Percentiles rank a stretch among this genome's conserved stretches.
These are phyloP conservation scores for Aviceda subcristata DNA, from an alignment of 2,113 vertebrate genomes.

Conservation along the genomic window DNA sequence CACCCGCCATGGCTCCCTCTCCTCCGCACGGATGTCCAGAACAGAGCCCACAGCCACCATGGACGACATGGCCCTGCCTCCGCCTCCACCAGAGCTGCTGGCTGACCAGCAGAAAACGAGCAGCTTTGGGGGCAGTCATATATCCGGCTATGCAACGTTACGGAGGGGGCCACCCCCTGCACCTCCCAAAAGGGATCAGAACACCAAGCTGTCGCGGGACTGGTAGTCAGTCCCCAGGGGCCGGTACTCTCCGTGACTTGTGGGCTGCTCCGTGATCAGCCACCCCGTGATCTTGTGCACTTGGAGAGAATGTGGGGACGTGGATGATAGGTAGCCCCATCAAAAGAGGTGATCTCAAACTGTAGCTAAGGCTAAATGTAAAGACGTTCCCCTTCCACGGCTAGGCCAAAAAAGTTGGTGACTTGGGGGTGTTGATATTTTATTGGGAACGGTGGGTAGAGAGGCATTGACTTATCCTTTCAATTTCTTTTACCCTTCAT, in stretches of 20 bases:
- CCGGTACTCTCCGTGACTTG: background rate
- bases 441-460: constrained; percentile 9
- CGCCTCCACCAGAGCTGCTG: constrained; percentile 90
- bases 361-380: constrained; percentile 18
- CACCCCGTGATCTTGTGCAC: background rate
- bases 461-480: constrained; percentile 11
- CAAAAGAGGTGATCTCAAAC: constrained; percentile 44
- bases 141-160: constrained; percentile 97
- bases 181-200: constrained; percentile 92
- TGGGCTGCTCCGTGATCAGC: background rate
- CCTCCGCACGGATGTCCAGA: constrained; percentile 79
- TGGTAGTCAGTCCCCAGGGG: constrained; percentile 76
- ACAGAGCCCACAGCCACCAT: constrained; percentile 86
- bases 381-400: constrained; percentile 32
- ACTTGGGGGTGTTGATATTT: background rate
- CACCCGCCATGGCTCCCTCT: constrained; percentile 87
- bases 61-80: constrained; percentile 94
- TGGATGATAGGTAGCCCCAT: background rate
- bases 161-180: constrained; percentile 91
- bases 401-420: background rate
- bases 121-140: constrained; percentile 80
- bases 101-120: constrained; percentile 80
- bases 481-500: constrained; percentile 29
- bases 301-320: background rate
- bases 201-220: constrained; percentile 92